Evolutionary conservation across 2,888 invertebrate genomes (phyloP), one percentile per base, ranked within the genome.

Genomic region (Anoncus sp.): DNA sequence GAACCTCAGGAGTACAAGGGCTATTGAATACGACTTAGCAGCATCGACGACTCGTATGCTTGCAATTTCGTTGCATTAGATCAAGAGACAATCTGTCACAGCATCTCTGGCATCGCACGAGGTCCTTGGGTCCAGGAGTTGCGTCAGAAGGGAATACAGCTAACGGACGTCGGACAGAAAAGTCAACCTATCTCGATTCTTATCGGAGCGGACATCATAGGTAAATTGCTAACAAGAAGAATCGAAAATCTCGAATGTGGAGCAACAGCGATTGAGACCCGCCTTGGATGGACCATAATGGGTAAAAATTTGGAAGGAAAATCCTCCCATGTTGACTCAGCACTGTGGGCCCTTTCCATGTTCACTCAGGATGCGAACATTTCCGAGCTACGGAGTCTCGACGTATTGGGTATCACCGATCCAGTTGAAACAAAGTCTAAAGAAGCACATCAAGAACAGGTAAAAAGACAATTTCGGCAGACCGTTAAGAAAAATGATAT

Each of bases 351-450:
- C 20, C 20, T 70, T 12, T 72, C 76, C 1, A 81, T 83, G 83
- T 76, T 83, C 55, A 67, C 65, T 20, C 63, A 38, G n/a, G 77
- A 81, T 16, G 83, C 80, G 22, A 75, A 79, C 9, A 76, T 87
- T 3, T 79, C 84, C 0, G 81, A 87, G 35, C 77, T 89, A 49
- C 89, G 89, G 87, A 69, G 63, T 12, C 76, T 90, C 2, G 89
- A 89, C 31, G 79, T 82, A 9, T 43, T 88, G 2, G 88, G 88
- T 0, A 89, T 89, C 12, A 80, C n/a, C n/a, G 86, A 89, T 70
- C 86, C 87, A 1, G 60, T 81, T 0, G 82, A 85, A 65, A 84
- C 62, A 12, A 80, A 80, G 55, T 55, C 82, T 12, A 82, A 75
- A 59, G 66, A 82, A 24, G 78, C 79, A 47, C 75, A 66, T 5